Evolutionary conservation across 1,140 invertebrate genomes (phyloP), one percentile per base, ranked within the genome.

Genomic region (Oedothorax gibbosus): DNA sequence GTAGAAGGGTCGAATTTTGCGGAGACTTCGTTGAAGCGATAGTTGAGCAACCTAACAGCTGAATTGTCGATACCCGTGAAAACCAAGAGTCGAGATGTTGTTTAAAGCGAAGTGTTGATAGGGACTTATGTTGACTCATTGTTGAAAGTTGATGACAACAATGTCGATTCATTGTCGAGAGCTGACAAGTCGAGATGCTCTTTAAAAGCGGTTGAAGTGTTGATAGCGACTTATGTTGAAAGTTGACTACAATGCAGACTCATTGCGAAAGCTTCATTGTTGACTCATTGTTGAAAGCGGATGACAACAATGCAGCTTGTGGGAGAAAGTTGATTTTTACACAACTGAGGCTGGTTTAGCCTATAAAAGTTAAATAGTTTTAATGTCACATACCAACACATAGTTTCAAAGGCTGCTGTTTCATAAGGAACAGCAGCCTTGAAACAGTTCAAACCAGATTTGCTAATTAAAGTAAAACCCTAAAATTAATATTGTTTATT

Each of bases 341-440:
- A 64, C 60, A 75, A 57, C 72, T 71, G 65, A 78, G 73, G 83
- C 73, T 77, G 83, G 65, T 77, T 85, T 85, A 85, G 83, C 83
- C 83, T 85, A 85, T 85, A 85, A 85, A 85, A 85, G 83, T 85
- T 85, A 85, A 77, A 85, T 78, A 85, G 64, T 69, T 85, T 78
- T 68, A 85, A 85, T 77, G 21, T 78, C 73, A 85, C 64, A 85
- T 18, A 85, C 35, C 69, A 20, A 66, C 50, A 83, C 57, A 78
- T n/a, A 20, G 35, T 57, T 15, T 57, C 57, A 57, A 78, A 78
- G 60, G 76, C 65, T 20, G 51, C 20, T 54, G 49, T 49, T 35
- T 35, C 35, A 5, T 35, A 35, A 35, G 35, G 35, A 69, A 78
- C 15, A 78, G 18, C 10, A 64, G 51, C 62, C 60, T 78, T 78